Evolutionary conservation across 2,797 vertebrate species (phyloP).

Genomic region (Lates japonicus): DNA sequence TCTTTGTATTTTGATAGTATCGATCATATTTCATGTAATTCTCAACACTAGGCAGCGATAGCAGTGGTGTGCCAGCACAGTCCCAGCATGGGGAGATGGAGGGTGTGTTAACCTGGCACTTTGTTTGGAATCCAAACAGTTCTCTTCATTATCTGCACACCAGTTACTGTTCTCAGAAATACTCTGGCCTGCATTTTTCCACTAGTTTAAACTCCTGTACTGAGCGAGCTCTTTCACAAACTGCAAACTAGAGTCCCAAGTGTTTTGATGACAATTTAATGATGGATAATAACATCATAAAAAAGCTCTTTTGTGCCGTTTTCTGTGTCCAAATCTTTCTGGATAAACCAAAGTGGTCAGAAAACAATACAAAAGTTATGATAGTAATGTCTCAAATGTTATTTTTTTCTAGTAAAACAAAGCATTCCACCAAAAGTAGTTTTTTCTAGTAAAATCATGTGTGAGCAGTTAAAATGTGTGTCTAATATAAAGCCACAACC

Average conservation of each 20-base stretch:
- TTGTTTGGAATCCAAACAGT: slow-evolving; percentile 59
- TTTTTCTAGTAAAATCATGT: not conserved
- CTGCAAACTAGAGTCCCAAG: slow-evolving; percentile 38
- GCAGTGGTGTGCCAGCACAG: slow-evolving; percentile 49
- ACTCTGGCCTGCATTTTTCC: slow-evolving; percentile 34
- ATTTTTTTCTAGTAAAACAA: slow-evolving; percentile 18
- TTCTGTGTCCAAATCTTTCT: slow-evolving; percentile 29
- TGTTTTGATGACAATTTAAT: slow-evolving; percentile 54
- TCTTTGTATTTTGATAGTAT: slow-evolving; percentile 67
- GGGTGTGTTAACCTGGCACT: slow-evolving; percentile 63
- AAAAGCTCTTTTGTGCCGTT: slow-evolving; percentile 14
- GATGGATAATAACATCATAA: slow-evolving; percentile 36
- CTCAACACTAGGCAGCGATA: slow-evolving; percentile 35
- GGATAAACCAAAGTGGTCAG: slow-evolving; percentile 23
- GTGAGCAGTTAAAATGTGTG: not conserved
- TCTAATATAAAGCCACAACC: not conserved
- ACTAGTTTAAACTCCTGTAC: slow-evolving; percentile 12
- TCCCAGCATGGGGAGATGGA: slow-evolving; percentile 41
- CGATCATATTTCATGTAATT: slow-evolving; percentile 66
- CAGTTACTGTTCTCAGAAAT: slow-evolving; percentile 50
- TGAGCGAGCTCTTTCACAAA: slow-evolving; percentile 49
- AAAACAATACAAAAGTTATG: slow-evolving; percentile 24
- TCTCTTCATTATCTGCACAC: slow-evolving; percentile 56
- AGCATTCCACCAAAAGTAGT: not conserved
- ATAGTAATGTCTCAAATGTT: slow-evolving; percentile 24